These are phyloP conservation scores for Esox niger DNA, from an alignment of 2,113 vertebrate genomes.

Conservation along the genomic window DNA sequence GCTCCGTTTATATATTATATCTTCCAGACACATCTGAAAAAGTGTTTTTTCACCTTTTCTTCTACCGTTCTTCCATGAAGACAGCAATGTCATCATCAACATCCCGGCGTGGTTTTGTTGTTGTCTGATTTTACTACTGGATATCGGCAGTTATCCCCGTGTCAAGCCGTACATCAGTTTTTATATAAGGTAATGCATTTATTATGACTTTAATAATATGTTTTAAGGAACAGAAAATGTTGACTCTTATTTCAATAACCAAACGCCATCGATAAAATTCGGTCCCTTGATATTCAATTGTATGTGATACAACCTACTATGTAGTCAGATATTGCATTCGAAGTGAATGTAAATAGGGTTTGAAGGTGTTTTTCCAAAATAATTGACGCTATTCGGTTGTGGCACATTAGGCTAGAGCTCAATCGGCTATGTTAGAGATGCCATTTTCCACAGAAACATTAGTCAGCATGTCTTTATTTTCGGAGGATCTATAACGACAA, in stretches of 20 bases:
- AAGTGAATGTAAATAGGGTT: background rate
- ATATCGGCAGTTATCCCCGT: conserved; percentile 58
- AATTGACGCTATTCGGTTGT: background rate
- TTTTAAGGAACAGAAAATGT: background rate
- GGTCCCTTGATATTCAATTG: background rate
- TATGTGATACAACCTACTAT: background rate
- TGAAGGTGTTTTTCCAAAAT: background rate
- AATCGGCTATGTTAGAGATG: background rate
- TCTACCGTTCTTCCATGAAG: conserved; percentile 33
- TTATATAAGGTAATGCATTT: conserved; percentile 36
- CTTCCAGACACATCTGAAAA: conserved; percentile 59
- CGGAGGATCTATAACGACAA: background rate
- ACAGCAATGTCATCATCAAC: conserved; percentile 75
- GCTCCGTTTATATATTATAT: conserved; percentile 49
- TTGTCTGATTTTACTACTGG: conserved; percentile 72
- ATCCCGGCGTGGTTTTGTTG: conserved; percentile 75
- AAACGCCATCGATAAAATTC: background rate
- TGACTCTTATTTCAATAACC: background rate
- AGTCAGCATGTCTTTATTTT: background rate
- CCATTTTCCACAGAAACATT: background rate
- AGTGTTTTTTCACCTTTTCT: conserved; percentile 32
- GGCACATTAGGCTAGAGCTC: background rate
- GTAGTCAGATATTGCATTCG: background rate
- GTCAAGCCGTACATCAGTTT: conserved; percentile 46
- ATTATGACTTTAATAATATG: conserved; percentile 17